Conservation (phyloP, 1,140 invertebrate species). For the Lineus longissimus region DNA sequence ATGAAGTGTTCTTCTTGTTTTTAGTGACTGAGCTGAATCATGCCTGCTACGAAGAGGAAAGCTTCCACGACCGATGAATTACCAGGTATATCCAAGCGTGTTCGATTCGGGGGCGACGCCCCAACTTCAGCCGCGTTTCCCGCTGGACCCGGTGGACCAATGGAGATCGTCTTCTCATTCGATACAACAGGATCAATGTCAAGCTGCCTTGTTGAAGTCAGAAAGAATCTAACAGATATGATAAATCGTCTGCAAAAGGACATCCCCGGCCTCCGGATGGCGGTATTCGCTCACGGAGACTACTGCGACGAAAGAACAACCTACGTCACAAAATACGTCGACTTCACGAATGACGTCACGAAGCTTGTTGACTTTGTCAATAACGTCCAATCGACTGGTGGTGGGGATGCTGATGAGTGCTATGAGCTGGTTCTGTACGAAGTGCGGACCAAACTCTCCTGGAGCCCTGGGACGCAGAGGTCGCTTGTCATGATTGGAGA, state of each 20-base stretch:
- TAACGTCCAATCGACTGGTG: conserved; percentile 33
- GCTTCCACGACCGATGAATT: no score
- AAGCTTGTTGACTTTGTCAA: conserved; percentile 38
- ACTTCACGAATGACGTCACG: conserved; percentile 30
- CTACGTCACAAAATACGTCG: conserved; percentile 38
- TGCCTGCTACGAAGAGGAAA: no score
- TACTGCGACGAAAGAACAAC: conserved; percentile 34
- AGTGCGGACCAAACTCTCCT: conserved; percentile 33
- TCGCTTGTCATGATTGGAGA: conserved; percentile 44
- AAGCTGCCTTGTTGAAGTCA: conserved; percentile 31
- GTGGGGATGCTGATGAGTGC: conserved; percentile 38
- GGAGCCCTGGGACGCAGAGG: conserved; percentile 36
- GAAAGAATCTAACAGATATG: conserved; percentile 39
- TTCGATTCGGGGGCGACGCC: no score
- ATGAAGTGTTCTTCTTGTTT: no score
- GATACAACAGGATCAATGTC: conserved; percentile 49
- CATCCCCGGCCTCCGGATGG: conserved; percentile 39
- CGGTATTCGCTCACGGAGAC: conserved; percentile 42
- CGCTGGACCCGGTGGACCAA: conserved; percentile 26
- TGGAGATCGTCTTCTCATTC: conserved; percentile 49
- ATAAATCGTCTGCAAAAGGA: conserved; percentile 40
- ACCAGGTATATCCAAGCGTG: no score
- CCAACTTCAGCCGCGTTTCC: no score
- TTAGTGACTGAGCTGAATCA: no score
- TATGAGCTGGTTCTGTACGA: conserved; percentile 44